Base-by-base conservation (phyloP, 2,113 vertebrate species). In the Camelus bactrianus region DNA sequence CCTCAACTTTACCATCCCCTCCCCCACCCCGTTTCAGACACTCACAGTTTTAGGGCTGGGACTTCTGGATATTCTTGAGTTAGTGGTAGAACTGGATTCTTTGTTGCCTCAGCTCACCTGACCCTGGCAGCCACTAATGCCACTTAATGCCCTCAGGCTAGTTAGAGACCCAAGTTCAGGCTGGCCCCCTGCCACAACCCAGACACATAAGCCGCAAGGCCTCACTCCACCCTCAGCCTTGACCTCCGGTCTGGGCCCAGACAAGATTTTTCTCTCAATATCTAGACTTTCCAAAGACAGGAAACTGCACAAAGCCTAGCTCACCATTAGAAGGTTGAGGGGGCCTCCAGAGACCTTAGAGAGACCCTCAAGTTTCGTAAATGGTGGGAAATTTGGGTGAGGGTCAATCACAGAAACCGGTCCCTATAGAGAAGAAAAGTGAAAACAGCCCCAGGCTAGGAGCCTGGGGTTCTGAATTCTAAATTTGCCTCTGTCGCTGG, bases 51-150 rank as follows among this genome's bases (percentile, higher is more conserved):
- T 81, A 80, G 73, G 70, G 32, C 48, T 76, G 83, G 64, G 50
- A 54, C 50, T 93, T 95, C 69, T 92, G 50, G n/a, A 86, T 75
- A 86, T 93, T 95, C 89, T 77, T 94, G 83, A 96, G 38, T 64
- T 95, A 82, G 90, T 87, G 54, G 62, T 93, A 79, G 56, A 96
- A 95, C 83, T 92, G 50, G 67, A 93, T 97, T 93, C 50, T 89
- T 93, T 92, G 73, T 80, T 75, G 64, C 38, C 60, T 93, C 79
- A 70, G 46, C 46, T 96, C 56, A 96, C 79, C 75, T 93, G 56
- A n/a, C 58, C 70, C 64, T 96, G 75, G 87, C 58, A 95, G 92
- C 50, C 58, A 92, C 28, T 67, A 90, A 83, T 58, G 50, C 17
- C 64, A 93, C 52, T 81, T 95, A 83, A 93, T 56, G 83, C 79